Conservation (phyloP, 1,140 invertebrate species). For the Paraescarpia echinospica region DNA sequence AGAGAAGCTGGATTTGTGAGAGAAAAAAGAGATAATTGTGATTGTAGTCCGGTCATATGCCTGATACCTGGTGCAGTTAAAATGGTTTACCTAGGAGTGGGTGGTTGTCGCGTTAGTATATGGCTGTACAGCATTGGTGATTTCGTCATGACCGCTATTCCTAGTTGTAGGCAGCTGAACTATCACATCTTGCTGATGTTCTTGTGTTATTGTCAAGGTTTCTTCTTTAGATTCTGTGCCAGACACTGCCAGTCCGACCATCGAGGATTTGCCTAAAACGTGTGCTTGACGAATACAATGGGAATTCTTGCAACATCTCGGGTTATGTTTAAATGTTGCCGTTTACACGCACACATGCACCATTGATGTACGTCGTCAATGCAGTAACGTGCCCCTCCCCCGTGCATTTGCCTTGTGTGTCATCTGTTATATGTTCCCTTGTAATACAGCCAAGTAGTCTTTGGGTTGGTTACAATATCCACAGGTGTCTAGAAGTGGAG, state of each 20-base stretch:
- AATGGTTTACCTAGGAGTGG: background rate
- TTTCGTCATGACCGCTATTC: background rate
- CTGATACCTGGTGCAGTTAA: background rate
- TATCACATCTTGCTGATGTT: background rate
- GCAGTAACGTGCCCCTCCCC: too few relatives aligned
- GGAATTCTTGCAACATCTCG: background rate
- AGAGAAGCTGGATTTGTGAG: constrained; percentile 13
- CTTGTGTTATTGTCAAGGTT: background rate
- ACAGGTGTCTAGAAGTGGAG: too few relatives aligned
- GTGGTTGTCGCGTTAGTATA: background rate
- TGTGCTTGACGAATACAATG: background rate
- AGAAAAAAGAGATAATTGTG: background rate
- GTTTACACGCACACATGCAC: background rate
- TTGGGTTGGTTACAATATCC: too few relatives aligned
- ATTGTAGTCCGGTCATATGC: background rate
- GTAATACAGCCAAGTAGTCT: too few relatives aligned
- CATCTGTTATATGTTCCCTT: too few relatives aligned
- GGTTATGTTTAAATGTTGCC: background rate
- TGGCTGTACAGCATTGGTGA: background rate
- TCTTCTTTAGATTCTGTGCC: background rate
- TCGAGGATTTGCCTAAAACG: too few relatives aligned
- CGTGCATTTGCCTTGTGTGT: too few relatives aligned
- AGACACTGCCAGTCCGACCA: background rate
- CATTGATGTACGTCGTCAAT: background rate
- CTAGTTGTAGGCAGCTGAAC: background rate